These are phyloP conservation scores for Albula goreensis DNA, from an alignment of 2,113 vertebrate genomes.

Conservation along the genomic window DNA sequence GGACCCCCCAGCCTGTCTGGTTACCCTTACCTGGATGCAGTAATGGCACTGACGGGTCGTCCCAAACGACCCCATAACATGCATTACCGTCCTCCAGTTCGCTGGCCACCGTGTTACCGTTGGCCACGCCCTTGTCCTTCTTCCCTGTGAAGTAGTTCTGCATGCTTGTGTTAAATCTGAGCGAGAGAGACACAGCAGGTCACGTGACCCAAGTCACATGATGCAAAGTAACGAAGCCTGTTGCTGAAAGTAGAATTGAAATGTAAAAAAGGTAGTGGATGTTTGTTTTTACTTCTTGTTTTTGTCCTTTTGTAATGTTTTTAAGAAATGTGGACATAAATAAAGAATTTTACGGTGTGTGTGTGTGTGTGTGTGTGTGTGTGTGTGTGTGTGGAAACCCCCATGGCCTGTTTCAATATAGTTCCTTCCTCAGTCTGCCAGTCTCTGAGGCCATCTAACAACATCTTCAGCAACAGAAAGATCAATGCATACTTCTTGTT, in stretches of 20 bases:
- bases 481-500: no score
- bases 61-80: conserved; percentile 71
- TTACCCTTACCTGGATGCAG: conserved; percentile 85
- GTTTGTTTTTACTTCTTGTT: neutral
- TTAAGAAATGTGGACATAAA: neutral
- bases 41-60: conserved; percentile 82
- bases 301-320: neutral
- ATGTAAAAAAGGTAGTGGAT: neutral
- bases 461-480: no score
- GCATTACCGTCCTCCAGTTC: conserved; percentile 86
- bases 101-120: conserved; percentile 76
- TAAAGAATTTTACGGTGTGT: neutral
- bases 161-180: conserved; percentile 79
- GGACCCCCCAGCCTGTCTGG: conserved; percentile 71
- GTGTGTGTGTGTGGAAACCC: neutral
- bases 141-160: conserved; percentile 59
- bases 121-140: conserved; percentile 69
- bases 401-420: no score
- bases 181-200: conserved; percentile 21
- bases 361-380: neutral
- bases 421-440: no score
- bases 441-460: no score
- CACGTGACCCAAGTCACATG: neutral
- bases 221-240: neutral
- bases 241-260: neutral